Evolutionary conservation across 2,888 invertebrate species (phyloP), one percentile per base, ranked within the genome.

Genomic region (Gastrophysa polygoni): DNA sequence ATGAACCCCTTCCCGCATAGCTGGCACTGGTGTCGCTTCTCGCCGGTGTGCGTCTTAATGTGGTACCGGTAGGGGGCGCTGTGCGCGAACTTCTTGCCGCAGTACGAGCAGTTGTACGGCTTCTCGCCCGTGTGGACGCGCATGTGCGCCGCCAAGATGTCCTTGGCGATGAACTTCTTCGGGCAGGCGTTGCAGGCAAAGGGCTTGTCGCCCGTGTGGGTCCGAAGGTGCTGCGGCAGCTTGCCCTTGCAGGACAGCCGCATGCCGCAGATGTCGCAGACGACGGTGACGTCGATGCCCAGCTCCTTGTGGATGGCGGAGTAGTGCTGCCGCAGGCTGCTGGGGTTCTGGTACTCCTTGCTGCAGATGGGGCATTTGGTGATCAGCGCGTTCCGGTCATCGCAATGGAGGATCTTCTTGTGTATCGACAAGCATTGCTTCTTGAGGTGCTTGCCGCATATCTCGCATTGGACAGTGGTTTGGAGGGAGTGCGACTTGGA

Each of bases 401-500:
- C 57, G 32, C 59, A 59, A 51, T 66, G 66, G 8, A 66, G 38
- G 20, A 62, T 63, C 14, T 59, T 63, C 16, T 58, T 59, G 28
- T 66, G 66, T 11, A 63, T 66, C 11, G 63, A 59, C 14, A 66
- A 54, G 44, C 66, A 72, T 16, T 75, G 73, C 8, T 80, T 74
- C 8, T 76, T 73, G 60, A 80, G 80, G 38, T 79, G 75, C 29
- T 82, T 77, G 0, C 79, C 79, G 71, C 84, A 84, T 11, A 83
- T 81, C 63, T 84, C 83, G 72, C 85, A 85, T 66, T 83, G 82
- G 71, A 84, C 84, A 47, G 83, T 82, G 64, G 82, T 76, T 44
- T 77, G 56, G 1, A 50, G 49, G 24, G 52, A 34, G 49, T 66
- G 66, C 11, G 74, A 73, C 54, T 74, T 69, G 8, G 74, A 78